Percentiles rank a stretch among this genome's conserved stretches.
Evolutionary conservation across 2,888 invertebrate species (phyloP).

Genomic region (Chironomus riparius): DNA sequence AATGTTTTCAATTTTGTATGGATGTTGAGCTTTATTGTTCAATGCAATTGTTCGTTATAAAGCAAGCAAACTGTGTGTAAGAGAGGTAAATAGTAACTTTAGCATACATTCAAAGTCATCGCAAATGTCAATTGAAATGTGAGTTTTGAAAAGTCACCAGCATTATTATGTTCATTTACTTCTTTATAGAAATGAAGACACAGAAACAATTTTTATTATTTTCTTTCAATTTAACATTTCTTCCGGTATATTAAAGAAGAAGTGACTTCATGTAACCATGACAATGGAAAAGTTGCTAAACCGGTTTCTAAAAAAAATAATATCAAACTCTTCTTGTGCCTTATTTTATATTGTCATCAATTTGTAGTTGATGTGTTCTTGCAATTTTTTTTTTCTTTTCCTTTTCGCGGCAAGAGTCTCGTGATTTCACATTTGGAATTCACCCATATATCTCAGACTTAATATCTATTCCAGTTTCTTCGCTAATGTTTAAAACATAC

Average conservation of each 20-base stretch:
- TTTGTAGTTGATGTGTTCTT: not conserved
- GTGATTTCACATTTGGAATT: not conserved
- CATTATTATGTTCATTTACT: not conserved
- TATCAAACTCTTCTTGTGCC: not conserved
- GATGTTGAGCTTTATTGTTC: not conserved
- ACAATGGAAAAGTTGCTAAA: constrained; percentile 10
- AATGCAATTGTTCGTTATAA: not conserved
- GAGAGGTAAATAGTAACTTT: too few species aligned
- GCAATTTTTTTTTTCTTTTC: not conserved
- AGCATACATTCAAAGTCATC: too few species aligned
- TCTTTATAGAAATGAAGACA: not conserved
- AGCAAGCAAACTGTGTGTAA: too few species aligned
- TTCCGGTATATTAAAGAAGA: not conserved
- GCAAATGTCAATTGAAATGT: too few species aligned
- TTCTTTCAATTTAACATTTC: not conserved
- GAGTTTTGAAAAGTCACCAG: not conserved
- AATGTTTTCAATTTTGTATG: not conserved
- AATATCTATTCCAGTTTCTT: too few species aligned
- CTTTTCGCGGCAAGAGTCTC: not conserved
- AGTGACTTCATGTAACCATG: constrained; percentile 5
- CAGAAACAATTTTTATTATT: too few species aligned
- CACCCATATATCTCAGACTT: too few species aligned
- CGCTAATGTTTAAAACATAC: too few species aligned
- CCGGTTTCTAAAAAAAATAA: constrained; percentile 6
- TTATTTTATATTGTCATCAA: not conserved